phyloP scores from a whole-genome alignment of 2,888 invertebrate species.

The Apamea monoglypha region DNA sequence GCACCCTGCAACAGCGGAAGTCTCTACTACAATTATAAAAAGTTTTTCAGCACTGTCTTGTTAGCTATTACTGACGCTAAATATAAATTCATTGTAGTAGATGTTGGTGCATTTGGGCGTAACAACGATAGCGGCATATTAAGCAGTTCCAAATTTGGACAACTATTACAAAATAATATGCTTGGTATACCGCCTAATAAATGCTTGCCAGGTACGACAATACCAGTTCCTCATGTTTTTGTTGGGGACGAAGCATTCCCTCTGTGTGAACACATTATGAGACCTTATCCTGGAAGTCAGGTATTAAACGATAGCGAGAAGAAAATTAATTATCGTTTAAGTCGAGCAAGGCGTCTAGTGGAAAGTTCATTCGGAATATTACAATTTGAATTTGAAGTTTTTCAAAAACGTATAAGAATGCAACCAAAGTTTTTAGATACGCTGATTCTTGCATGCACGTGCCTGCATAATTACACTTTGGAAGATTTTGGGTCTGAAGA shows the following conservation, averaged over 20 bases:
- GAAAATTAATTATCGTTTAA: too few relatives aligned
- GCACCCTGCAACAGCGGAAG: constrained; percentile 50
- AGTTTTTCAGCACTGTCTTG: constrained; percentile 51
- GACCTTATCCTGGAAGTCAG: constrained; percentile 57
- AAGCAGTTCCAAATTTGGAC: constrained; percentile 50
- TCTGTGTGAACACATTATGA: constrained; percentile 25
- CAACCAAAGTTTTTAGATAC: constrained; percentile 49
- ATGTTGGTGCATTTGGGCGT: constrained; percentile 51
- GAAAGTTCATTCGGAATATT: constrained; percentile 39
- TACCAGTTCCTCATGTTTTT: constrained; percentile 50
- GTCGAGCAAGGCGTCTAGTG: too few relatives aligned
- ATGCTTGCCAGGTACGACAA: constrained; percentile 61
- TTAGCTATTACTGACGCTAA: constrained; percentile 55
- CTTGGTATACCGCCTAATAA: constrained; percentile 64
- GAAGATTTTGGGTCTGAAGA: constrained; percentile 44
- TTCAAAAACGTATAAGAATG: constrained; percentile 21
- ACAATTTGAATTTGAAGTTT: constrained; percentile 52
- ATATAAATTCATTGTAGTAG: constrained; percentile 54
- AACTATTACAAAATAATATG: constrained; percentile 51
- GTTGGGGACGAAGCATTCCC: too few relatives aligned
- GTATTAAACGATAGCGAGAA: constrained; percentile 15
- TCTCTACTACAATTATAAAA: constrained; percentile 54
- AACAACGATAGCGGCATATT: constrained; percentile 50
- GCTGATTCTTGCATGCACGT: constrained; percentile 49
- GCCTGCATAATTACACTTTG: constrained; percentile 49